Evolutionary conservation across 2,888 invertebrate species (phyloP), one percentile per base, ranked within the genome.

Genomic region (Halictus quadricinctus): DNA sequence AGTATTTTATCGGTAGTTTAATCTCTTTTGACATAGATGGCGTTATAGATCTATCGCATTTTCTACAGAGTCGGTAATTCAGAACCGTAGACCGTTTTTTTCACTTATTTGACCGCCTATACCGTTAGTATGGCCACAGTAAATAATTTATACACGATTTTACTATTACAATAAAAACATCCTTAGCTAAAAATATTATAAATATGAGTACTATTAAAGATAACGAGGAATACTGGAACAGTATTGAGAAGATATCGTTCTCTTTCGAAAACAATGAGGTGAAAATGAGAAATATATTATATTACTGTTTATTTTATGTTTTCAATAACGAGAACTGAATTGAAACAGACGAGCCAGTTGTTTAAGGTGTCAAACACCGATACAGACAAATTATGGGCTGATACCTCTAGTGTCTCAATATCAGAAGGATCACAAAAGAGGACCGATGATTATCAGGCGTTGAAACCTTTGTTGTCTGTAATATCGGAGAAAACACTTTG

Each of bases 231-330:
- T 98, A 97, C 94, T 98, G 98, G 98, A 97, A 97, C 93, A 96
- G 96, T 64, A 97, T 96, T 90, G 96, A 96, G 90, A 97, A 96
- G 21, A 96, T 96, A 88, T 97, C 97, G 0, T 97, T 97, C 90
- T 97, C 96, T 93, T 98, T 98, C 93, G 97, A 97, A 89, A 97
- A 97, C 85, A 97, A 97, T 90, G 97, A 97, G 90, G 97, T 96
- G 93, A 95, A 83, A n/a, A 80, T 83, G 41, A 58, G 41, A 13
- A 80, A 54, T 73, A 36, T 10, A 36, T 64, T 73, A 72, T 72
- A 46, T 36, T 36, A n/a, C 15, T 50, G 36, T 76, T 21, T n/a
- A 36, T 4, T 46, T 46, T 25, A n/a, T 46, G 41, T 66, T 88
- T 88, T 58, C 92, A 95, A 96, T 95, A 36, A 10, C 18, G 12